Conservation (phyloP, 2,797 vertebrate species). For the Platalea minor region DNA sequence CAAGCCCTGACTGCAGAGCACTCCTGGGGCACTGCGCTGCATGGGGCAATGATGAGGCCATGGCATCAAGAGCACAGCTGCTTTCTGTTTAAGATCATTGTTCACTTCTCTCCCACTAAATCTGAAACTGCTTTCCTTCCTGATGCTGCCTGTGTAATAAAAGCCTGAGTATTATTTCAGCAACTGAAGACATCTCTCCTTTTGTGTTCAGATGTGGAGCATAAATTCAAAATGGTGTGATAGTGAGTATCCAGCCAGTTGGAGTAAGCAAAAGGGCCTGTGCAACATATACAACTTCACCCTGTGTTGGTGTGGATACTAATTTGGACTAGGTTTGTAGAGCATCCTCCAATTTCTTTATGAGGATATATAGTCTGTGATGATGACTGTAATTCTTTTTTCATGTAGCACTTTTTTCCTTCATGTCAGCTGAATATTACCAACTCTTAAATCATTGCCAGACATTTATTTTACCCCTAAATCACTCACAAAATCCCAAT, state of each 20-base stretch:
- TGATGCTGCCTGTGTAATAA: not conserved
- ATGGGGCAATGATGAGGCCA: not conserved
- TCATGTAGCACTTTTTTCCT: not conserved
- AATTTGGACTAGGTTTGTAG: not conserved
- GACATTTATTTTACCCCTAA: not conserved
- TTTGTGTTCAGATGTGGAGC: not conserved
- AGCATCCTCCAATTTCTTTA: not conserved
- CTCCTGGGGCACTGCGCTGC: fast-evolving
- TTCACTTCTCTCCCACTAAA: not conserved
- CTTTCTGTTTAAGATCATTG: not conserved
- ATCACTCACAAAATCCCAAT: not conserved
- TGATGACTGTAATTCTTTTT: not conserved
- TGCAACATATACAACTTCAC: not conserved
- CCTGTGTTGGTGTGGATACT: not conserved
- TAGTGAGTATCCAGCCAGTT: not conserved
- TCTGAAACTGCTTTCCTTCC: not conserved
- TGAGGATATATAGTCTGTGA: not conserved
- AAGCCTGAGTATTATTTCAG: not conserved
- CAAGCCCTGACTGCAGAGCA: not conserved
- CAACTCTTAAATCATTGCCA: not conserved
- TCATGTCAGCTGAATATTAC: not conserved
- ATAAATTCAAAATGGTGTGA: not conserved
- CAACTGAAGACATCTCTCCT: not conserved
- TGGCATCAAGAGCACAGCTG: not conserved
- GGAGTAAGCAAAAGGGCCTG: not conserved